phyloP scores from a whole-genome alignment of 2,113 vertebrate species.

The Chamaetylas fuelleborni region DNA sequence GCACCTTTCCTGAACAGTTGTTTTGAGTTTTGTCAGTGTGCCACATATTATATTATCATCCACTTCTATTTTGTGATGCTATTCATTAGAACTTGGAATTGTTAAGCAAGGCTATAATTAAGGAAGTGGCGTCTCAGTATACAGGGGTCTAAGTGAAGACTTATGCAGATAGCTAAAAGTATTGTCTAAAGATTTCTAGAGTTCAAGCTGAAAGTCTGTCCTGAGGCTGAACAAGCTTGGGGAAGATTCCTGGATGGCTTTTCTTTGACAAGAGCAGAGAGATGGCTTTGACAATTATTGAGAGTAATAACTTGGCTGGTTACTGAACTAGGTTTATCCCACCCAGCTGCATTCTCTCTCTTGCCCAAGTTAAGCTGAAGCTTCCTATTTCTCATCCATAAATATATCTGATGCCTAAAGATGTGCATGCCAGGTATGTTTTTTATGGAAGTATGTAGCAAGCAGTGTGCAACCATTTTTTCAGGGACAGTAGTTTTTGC shows the following conservation, averaged over 20 bases:
- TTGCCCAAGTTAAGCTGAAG: not conserved
- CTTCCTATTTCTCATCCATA: not conserved
- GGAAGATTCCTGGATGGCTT: not conserved
- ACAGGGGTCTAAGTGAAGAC: not conserved
- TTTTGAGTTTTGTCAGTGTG: constrained; percentile 5
- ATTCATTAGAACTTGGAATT: constrained; percentile 28
- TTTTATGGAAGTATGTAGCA: not conserved
- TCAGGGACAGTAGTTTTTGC: not conserved
- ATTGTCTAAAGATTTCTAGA: not conserved
- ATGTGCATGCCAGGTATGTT: fast-evolving
- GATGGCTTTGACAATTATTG: not conserved
- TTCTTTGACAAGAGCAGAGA: not conserved
- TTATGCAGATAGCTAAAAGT: not conserved
- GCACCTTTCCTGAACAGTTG: not conserved
- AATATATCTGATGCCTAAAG: not conserved
- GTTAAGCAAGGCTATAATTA: constrained; percentile 28
- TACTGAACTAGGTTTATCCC: not conserved
- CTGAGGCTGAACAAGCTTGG: not conserved
- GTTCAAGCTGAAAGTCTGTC: not conserved
- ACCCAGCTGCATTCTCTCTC: not conserved
- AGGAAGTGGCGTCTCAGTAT: not conserved
- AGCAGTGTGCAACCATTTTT: not conserved
- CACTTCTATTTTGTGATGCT: not conserved
- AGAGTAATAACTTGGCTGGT: not conserved
- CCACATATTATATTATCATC: not conserved